phyloP scores from a whole-genome alignment of 2,113 vertebrate genomes.

The Tympanuchus pallidicinctus region DNA sequence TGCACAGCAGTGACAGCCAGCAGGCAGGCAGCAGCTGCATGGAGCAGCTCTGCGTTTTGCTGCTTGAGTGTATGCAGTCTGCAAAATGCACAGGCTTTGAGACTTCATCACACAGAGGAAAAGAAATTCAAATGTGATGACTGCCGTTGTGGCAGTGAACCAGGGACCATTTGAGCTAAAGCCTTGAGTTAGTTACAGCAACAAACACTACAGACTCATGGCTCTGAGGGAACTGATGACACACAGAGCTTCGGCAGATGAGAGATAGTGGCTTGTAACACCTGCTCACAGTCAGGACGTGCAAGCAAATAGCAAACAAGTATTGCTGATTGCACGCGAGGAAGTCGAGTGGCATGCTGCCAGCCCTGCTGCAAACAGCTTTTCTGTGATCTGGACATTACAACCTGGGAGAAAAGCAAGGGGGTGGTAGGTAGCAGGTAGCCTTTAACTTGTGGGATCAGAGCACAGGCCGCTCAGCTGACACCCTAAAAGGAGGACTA shows the following conservation, averaged over 20 bases:
- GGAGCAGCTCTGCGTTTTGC: not conserved
- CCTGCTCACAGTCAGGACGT: not conserved
- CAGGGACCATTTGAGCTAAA: not conserved
- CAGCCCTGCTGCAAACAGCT: not conserved
- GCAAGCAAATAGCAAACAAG: not conserved
- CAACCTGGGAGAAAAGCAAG: rapidly evolving
- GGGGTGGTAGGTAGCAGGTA: too few species aligned
- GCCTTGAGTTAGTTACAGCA: not conserved
- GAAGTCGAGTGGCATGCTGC: not conserved
- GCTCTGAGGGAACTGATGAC: not conserved
- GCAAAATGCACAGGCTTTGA: not conserved
- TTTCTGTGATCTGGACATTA: not conserved
- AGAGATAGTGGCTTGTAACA: conserved; percentile 10
- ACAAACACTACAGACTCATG: not conserved
- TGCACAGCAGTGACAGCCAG: not conserved
- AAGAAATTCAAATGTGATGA: not conserved
- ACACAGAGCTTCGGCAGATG: not conserved
- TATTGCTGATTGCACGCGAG: not conserved
- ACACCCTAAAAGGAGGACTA: rapidly evolving
- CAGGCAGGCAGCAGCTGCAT: not conserved
- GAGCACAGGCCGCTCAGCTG: rapidly evolving
- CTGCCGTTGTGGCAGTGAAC: not conserved
- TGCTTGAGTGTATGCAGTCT: not conserved
- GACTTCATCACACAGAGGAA: not conserved
- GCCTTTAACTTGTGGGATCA: not conserved